Base-by-base conservation (phyloP, 2,888 invertebrate species). In the Sarcophaga variegata region DNA sequence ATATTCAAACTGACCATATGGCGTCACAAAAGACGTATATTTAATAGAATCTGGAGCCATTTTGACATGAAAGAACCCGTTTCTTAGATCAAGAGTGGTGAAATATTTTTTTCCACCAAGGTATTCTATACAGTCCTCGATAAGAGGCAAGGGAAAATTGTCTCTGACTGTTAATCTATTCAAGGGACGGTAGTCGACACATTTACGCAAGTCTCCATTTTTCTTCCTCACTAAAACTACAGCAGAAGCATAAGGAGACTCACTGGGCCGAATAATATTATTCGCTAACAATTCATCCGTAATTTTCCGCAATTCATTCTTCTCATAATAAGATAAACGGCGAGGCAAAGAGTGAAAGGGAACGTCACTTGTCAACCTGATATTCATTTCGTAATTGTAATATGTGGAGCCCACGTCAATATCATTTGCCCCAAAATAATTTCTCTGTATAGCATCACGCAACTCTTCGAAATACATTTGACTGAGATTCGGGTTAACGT, bases 141-240 rank as follows among this genome's bases (percentile, higher is more conserved):
- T 49, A 14, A 66, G 45, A 17, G 66, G 27, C 37, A 66, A 1
- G 11, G 66, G 3, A 37, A 27, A 69, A n/a, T 69, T 45, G n/a
- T 69, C 67, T 11, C 67, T 6, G 54, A 25, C 17, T n/a, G 63
- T 27, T n/a, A 86, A 27, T 4, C 27, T 5, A 5, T 27, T 27
- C 4, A 27, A 27, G 27, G 4, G 27, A 27, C 27, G 27, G 27
- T 27, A 27, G 4, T 27, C 27, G 5, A 27, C 27, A 22, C 85
- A 85, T 75, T 78, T 78, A 22, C 86, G 63, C 8, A 82, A 17
- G 14, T 79, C 71, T n/a, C 82, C 86, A 49, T 64, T 83, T 20
- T 63, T 74, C 20, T 71, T 71, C 54, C 12, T 49, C 22, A 54
- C 54, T 25, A 71, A 49, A 6, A 71, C 71, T 71, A 71, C 25